Conservation (phyloP, 2,113 vertebrate species). For the Noturus placidus region DNA sequence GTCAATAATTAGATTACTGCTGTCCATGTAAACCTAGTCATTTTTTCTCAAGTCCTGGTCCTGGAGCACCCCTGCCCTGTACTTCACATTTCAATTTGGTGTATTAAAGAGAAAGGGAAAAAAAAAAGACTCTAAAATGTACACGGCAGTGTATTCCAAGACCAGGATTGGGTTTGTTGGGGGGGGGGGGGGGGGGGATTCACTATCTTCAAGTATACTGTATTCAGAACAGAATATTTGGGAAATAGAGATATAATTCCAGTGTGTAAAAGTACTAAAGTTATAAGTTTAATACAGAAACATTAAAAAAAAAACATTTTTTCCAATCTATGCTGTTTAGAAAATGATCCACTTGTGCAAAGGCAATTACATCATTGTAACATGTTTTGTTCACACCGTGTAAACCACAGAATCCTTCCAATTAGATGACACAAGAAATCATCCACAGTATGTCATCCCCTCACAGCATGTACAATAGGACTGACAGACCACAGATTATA, state of each 20-base stretch:
- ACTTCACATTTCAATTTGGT: not conserved
- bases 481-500: constrained; percentile 27
- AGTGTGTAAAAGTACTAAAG: not conserved
- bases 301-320: too few species aligned
- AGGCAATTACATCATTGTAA: not conserved
- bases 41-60: not conserved
- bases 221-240: not conserved
- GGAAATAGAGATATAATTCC: not conserved
- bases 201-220: not conserved
- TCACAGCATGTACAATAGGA: constrained; percentile 15
- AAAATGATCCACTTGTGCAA: not conserved
- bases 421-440: constrained; percentile 34
- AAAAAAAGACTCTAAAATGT: not conserved
- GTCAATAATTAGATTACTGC: too few species aligned
- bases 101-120: not conserved
- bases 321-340: not conserved
- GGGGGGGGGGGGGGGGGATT: not conserved
- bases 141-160: not conserved
- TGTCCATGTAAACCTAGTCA: too few species aligned
- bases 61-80: not conserved
- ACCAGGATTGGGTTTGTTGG: not conserved
- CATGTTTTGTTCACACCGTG: constrained; percentile 1
- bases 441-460: constrained; percentile 27
- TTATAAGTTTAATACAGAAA: not conserved
- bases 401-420: constrained; percentile 37